Percentiles rank a stretch among this genome's conserved stretches.
These are phyloP conservation scores for Coranthus polyacanthus DNA, from an alignment of 2,797 vertebrate genomes.

Conservation along the genomic window DNA sequence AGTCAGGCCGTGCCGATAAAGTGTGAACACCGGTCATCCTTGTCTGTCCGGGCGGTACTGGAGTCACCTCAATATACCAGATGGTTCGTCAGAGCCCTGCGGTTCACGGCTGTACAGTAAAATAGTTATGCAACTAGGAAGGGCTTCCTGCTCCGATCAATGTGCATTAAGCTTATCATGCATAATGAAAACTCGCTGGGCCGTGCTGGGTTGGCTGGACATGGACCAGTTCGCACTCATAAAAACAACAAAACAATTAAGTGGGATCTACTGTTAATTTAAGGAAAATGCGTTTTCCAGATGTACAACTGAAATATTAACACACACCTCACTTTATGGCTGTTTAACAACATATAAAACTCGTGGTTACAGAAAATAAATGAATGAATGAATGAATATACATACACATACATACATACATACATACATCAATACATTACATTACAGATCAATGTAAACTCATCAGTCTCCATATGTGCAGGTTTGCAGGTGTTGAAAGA, in stretches of 20 bases:
- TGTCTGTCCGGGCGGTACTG: not conserved
- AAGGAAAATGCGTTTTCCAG: too few relatives aligned
- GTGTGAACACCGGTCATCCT: constrained; percentile 13
- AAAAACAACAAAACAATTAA: constrained; percentile 6
- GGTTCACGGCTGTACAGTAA: constrained; percentile 42
- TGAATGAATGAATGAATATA: too few relatives aligned
- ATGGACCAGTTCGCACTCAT: not conserved
- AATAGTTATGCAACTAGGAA: constrained; percentile 14
- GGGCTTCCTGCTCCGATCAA: constrained; percentile 22
- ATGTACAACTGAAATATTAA: too few relatives aligned
- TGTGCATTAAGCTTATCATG: constrained; percentile 36
- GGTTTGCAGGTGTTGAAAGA: too few relatives aligned
- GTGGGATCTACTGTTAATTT: too few relatives aligned
- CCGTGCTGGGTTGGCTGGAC: constrained; percentile 14
- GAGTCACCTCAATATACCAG: constrained; percentile 32
- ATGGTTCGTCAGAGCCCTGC: constrained; percentile 51
- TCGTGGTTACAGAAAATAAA: too few relatives aligned
- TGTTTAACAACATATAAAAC: too few relatives aligned
- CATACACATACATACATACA: too few relatives aligned
- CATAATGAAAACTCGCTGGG: constrained; percentile 43
- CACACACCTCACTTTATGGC: too few relatives aligned
- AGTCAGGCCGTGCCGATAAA: not conserved
- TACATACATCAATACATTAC: too few relatives aligned
- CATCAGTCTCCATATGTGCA: too few relatives aligned
- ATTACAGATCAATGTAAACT: too few relatives aligned